Percentiles rank a stretch among this genome's conserved stretches.
phyloP scores from a whole-genome alignment of 2,113 vertebrate genomes.

The Toxotes chatareus region DNA sequence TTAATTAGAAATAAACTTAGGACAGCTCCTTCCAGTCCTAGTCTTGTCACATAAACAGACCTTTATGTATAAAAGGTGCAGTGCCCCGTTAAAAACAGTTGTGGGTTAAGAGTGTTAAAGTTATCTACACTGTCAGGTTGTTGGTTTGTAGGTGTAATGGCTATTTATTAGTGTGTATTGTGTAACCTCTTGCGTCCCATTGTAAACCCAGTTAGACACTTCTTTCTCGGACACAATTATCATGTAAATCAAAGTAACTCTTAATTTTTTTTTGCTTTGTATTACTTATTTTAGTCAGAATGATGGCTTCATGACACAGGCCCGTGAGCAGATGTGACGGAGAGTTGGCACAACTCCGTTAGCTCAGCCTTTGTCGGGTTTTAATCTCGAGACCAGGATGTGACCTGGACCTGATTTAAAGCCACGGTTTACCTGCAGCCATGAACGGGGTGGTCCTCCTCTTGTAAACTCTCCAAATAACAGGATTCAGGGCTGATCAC shows the following conservation, averaged over 20 bases:
- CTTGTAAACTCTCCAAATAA: constrained; percentile 1
- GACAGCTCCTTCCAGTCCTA: too few species aligned
- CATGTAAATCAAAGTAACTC: neutral
- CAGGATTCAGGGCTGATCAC: neutral
- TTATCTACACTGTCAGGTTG: neutral
- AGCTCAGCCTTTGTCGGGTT: constrained; percentile 10
- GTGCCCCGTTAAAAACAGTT: neutral
- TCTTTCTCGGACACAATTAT: neutral
- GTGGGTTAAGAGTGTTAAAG: neutral
- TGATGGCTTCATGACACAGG: neutral
- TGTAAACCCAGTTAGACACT: neutral
- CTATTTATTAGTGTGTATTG: neutral
- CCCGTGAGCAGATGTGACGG: constrained; percentile 19
- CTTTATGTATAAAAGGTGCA: neutral
- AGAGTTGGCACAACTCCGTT: constrained; percentile 15
- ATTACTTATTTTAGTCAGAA: neutral
- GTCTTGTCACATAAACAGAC: neutral
- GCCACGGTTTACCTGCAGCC: constrained; percentile 22
- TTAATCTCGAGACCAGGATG: neutral
- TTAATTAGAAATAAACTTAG: neutral
- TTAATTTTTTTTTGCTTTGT: neutral
- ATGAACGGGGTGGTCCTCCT: neutral
- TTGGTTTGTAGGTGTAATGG: too few species aligned
- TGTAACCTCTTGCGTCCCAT: neutral
- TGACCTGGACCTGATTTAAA: constrained; percentile 28